Base-by-base conservation (phyloP, 2,113 vertebrate species). In the Nibea albiflora region DNA sequence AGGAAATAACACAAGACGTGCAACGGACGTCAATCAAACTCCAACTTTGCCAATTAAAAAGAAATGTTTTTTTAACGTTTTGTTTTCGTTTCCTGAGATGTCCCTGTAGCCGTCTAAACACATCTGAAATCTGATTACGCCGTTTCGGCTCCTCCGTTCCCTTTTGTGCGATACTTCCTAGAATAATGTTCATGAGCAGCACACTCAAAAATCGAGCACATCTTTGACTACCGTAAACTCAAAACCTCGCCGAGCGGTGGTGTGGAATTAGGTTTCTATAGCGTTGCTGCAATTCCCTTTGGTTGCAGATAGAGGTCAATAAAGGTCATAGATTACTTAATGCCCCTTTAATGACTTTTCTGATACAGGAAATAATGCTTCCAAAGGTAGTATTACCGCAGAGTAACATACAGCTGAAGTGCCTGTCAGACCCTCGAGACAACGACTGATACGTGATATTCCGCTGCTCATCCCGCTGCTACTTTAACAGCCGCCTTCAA, bases 401-500 rank as follows among this genome's bases (percentile, higher is more conserved):
- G 26, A 28, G 39, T 65, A 81, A 71, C 81, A 81, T 17, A 22
- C 42, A 78, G 64, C 67, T 58, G 60, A 46, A 63, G 22, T 62
- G 54, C 73, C 77, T 15, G 17, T 71, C 49, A 76, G 56, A 54
- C 63, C 71, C 68, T 26, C 1, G 60, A 81, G 85, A 87, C 81
- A 20, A 60, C 75, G 66, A 56, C 76, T 46, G 79, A 80, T 53
- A 78, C 54, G 60, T 72, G 76, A 84, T 57, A 74, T 61, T 66
- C 17, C n/a, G 22, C 66, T 20, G 52, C 69, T 52, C 14, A 60
- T 71, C 71, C 85, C 57, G 28, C 42, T 70, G 84, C 76, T 79
- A 56, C 58, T 75, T 80, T 39, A 66, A 67, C 60, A 64, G 61
- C 66, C 69, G 63, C 76, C 56, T 78, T 76, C 64, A 88, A 81